These are phyloP conservation scores for Hydriomena furcata DNA, from an alignment of 2,888 invertebrate species.

Conservation along the genomic window DNA sequence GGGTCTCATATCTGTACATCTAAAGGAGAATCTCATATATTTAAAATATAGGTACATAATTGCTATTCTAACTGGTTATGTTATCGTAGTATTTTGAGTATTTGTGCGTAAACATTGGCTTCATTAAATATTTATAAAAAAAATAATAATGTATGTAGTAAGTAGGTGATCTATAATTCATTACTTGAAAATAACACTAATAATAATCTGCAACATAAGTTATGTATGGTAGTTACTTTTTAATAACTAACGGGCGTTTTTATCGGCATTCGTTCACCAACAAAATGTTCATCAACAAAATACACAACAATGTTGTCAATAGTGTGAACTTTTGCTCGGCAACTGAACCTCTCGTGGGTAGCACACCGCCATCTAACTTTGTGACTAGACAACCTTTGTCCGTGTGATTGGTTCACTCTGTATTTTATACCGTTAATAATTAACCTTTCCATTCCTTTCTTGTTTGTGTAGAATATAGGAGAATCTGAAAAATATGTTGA, in stretches of 20 bases:
- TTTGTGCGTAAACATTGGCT: too few species aligned
- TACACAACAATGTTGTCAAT: slow-evolving; percentile 44
- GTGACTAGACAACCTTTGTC: not conserved
- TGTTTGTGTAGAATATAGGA: slow-evolving; percentile 38
- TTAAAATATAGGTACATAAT: too few species aligned
- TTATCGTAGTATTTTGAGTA: too few species aligned
- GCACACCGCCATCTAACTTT: slow-evolving; percentile 57
- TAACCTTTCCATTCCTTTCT: slow-evolving; percentile 42
- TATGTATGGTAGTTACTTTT: too few species aligned
- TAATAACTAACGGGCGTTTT: too few species aligned
- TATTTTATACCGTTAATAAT: slow-evolving; percentile 47
- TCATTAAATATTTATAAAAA: not conserved
- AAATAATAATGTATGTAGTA: not conserved
- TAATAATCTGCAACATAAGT: too few species aligned
- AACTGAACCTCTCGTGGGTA: slow-evolving; percentile 46
- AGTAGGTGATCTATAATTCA: too few species aligned
- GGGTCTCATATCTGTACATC: not conserved
- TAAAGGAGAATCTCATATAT: too few species aligned
- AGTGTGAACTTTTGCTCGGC: slow-evolving; percentile 54
- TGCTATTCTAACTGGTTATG: too few species aligned
- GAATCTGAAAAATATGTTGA: not conserved
- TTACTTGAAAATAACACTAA: not conserved
- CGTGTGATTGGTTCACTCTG: slow-evolving; percentile 41
- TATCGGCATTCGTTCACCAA: not conserved
- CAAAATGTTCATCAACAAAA: slow-evolving; percentile 43